Base-by-base conservation (phyloP, 2,797 vertebrate genomes). In the Sebastes hubbsi region DNA sequence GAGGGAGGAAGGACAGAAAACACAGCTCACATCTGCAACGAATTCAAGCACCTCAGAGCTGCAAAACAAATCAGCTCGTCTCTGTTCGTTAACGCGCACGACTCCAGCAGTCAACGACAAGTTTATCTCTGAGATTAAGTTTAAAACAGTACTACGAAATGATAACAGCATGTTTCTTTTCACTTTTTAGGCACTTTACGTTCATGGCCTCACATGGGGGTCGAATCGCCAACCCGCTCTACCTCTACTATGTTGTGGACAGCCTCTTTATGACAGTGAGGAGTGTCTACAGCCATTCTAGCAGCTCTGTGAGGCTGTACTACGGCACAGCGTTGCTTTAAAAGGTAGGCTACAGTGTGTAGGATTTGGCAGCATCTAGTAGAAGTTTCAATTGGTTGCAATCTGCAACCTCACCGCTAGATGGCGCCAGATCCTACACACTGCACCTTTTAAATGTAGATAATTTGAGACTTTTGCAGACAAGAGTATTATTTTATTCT, bases 11-110 rank as follows among this genome's bases (percentile, higher is more conserved):
- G 59, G 75, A 73, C 74, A 59, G 58, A 84, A 84, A 85, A 80
- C 84, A 61, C 60, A 12, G 32, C 61, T 59, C 87, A 91, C 91
- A 91, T 91, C 87, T 90, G 90, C 83, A 88, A 89, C 9, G 13
- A 84, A 93, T 92, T 85, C 70, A 62, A n/a, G 34, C 59, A 2
- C 56, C 70, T 60, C 74, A n/a, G 3, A 10, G 36, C 75, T 85
- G 75, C 56, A 52, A 72, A 75, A 80, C 75, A 75, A 74, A 71
- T 74, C 65, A 58, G 55, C 65, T 20, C 1, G 25, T 64, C 75
- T 32, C 38, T 8, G 0, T 16, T 52, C 4, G 46, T 49, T 18
- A n/a, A 69, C 80, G 10, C 18, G 18, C 6, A 16, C 2, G 27
- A n/a, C 9, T 38, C 2, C n/a, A 1, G 49, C 20, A 1, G 20